phyloP scores from a whole-genome alignment of 2,888 invertebrate species.

The Plusia festucae region DNA sequence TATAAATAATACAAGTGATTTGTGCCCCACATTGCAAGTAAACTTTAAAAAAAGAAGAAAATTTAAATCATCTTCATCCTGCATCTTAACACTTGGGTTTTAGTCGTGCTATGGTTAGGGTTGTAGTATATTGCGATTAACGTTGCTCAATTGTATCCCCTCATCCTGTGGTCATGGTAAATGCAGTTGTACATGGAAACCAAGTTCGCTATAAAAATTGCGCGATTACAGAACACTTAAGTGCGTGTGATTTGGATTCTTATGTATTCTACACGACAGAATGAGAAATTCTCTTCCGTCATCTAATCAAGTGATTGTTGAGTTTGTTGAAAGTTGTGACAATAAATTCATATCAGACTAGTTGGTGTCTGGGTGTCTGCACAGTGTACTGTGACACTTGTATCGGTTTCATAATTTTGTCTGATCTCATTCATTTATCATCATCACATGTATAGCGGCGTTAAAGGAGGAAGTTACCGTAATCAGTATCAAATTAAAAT shows the following conservation, averaged over 20 bases:
- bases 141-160: conserved; percentile 47
- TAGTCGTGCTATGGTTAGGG: conserved; percentile 35
- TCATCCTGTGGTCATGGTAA: conserved; percentile 27
- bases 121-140: conserved; percentile 44
- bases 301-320: conserved; percentile 50
- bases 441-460: conserved; percentile 50
- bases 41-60: too few species aligned
- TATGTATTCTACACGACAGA: conserved; percentile 22
- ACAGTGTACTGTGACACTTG: conserved; percentile 13
- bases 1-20: too few species aligned
- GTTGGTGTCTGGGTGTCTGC: conserved; percentile 42
- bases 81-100: conserved; percentile 46
- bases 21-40: too few species aligned
- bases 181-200: conserved; percentile 17
- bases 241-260: conserved; percentile 20
- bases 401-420: conserved; percentile 47
- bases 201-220: conserved; percentile 22
- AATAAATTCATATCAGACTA: conserved; percentile 72
- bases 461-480: conserved; percentile 41
- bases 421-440: conserved; percentile 66
- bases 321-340: conserved; percentile 63
- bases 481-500: conserved; percentile 48
- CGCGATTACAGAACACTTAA: conserved; percentile 12
- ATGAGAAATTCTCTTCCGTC: conserved; percentile 3
- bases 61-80: conserved; percentile 51